These are phyloP conservation scores for Carabus problematicus DNA, from an alignment of 2,888 invertebrate genomes.

Conservation along the genomic window DNA sequence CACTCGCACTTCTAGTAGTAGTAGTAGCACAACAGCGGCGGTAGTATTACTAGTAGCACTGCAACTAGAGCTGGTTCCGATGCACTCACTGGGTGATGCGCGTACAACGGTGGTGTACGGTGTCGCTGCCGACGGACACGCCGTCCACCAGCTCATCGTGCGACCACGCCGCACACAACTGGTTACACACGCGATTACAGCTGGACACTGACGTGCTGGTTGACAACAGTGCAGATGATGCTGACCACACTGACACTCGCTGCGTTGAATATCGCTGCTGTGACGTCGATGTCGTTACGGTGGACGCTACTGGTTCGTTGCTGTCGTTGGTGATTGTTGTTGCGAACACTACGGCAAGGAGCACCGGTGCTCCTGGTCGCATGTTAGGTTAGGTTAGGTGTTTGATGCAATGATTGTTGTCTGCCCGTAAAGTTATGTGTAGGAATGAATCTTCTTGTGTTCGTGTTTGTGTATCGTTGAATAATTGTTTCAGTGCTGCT, in stretches of 20 bases:
- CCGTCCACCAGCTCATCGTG: slow-evolving; percentile 16
- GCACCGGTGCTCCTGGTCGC: too few species aligned
- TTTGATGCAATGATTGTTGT: too few species aligned
- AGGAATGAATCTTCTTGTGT: neutral
- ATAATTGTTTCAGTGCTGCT: too few species aligned
- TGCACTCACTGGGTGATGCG: neutral
- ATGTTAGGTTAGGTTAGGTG: too few species aligned
- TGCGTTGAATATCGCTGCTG: neutral
- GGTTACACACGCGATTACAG: too few species aligned
- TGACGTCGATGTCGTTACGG: neutral
- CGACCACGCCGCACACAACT: neutral
- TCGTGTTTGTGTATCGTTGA: neutral
- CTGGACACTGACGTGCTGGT: too few species aligned
- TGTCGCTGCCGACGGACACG: slow-evolving; percentile 12
- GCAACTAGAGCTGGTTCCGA: too few species aligned
- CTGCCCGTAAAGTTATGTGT: neutral
- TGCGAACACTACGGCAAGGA: too few species aligned
- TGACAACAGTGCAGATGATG: too few species aligned
- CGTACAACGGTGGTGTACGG: neutral
- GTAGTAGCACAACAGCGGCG: slow-evolving; percentile 17
- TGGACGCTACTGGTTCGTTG: neutral
- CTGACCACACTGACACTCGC: too few species aligned
- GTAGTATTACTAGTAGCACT: slow-evolving; percentile 12
- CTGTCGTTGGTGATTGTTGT: neutral
- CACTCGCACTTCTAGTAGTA: slow-evolving; percentile 9